These are phyloP conservation scores for Nibea coibor DNA, from an alignment of 2,113 vertebrate genomes.

Conservation along the genomic window DNA sequence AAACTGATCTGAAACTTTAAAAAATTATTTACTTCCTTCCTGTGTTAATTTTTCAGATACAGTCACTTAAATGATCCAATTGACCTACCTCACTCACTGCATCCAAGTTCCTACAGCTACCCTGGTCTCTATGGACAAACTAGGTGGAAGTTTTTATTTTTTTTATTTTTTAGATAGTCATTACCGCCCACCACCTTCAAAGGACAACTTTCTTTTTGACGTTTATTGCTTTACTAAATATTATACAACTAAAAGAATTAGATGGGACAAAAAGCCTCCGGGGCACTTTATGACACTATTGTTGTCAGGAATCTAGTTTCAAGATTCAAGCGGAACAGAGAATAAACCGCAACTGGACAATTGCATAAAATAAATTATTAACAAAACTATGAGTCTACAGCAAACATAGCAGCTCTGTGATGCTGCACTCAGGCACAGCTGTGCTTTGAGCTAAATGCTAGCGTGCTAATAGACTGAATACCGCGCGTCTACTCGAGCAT, in stretches of 20 bases:
- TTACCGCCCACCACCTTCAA: no score
- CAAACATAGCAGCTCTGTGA: not conserved
- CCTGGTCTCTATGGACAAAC: not conserved
- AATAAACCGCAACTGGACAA: not conserved
- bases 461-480: no score
- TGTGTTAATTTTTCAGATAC: not conserved
- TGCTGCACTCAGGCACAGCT: no score
- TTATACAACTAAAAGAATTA: not conserved
- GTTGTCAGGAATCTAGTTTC: not conserved
- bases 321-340: not conserved
- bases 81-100: not conserved
- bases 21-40: not conserved
- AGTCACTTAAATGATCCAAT: not conserved
- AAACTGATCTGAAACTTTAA: not conserved
- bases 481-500: no score
- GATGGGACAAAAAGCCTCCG: not conserved
- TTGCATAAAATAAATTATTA: not conserved
- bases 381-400: not conserved
- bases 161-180: not conserved
- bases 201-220: no score
- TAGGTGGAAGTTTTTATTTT: not conserved
- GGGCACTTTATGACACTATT: not conserved
- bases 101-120: conserved; percentile 2
- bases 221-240: not conserved
- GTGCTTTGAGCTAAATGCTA: conserved; percentile 3